Evolutionary conservation across 2,888 invertebrate species (phyloP).

Genomic region (Drosophila tanythrix): DNA sequence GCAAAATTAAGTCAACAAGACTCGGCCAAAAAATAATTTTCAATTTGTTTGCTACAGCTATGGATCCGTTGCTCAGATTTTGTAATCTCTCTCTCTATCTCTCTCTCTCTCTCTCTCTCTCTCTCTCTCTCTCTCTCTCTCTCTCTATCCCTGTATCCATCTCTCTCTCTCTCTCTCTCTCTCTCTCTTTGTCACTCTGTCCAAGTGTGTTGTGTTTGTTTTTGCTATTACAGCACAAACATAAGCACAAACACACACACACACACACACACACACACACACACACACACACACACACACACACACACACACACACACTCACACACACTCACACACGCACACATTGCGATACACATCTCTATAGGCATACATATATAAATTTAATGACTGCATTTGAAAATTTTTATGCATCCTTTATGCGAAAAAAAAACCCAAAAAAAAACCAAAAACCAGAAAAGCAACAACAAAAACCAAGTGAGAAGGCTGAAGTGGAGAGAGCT

Average conservation of each 20-base stretch:
- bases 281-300: conserved; percentile 7
- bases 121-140: not conserved
- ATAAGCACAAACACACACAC: conserved; percentile 28
- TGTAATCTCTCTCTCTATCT: not conserved
- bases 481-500: not conserved
- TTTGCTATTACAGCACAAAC: conserved; percentile 50
- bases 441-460: not conserved
- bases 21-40: conserved; percentile 32
- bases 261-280: not conserved
- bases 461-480: not conserved
- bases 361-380: conserved; percentile 45
- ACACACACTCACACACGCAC: conserved; percentile 12
- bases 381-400: conserved; percentile 43
- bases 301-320: conserved; percentile 17
- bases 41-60: conserved; percentile 50
- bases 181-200: not conserved
- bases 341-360: conserved; percentile 23
- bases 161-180: not conserved
- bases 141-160: not conserved
- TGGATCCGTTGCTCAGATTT: conserved; percentile 16
- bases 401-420: conserved; percentile 10
- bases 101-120: not conserved
- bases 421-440: not conserved
- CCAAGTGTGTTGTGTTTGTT: conserved; percentile 28
- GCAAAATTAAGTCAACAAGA: conserved; percentile 56